Percentiles rank a stretch among this genome's conserved stretches.
These are phyloP conservation scores for Euura lappo DNA, from an alignment of 1,140 invertebrate genomes.

Conservation along the genomic window DNA sequence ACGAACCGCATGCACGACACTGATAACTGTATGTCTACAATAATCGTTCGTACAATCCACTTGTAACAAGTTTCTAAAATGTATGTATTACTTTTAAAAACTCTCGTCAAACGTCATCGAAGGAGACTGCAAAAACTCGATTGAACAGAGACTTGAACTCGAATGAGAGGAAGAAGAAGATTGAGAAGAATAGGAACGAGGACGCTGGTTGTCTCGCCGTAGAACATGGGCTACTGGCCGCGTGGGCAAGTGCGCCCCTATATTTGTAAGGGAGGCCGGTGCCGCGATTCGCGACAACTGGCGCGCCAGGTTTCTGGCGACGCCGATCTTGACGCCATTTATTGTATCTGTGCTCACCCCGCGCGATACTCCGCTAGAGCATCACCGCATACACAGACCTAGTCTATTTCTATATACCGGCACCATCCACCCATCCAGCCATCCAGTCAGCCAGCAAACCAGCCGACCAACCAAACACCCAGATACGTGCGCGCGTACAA, in stretches of 20 bases:
- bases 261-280: slow-evolving; percentile 40
- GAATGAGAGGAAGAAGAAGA: background rate
- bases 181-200: background rate
- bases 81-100: no score
- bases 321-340: slow-evolving; percentile 49
- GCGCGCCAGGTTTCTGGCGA: slow-evolving; percentile 44
- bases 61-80: no score
- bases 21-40: no score
- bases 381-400: no score
- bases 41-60: no score
- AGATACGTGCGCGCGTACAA: background rate
- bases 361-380: background rate
- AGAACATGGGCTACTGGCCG: slow-evolving; percentile 1
- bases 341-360: slow-evolving; percentile 28
- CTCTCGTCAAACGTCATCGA: no score
- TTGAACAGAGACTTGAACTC: no score
- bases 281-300: slow-evolving; percentile 43
- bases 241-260: slow-evolving; percentile 23
- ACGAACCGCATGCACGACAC: no score
- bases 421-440: no score
- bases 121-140: no score
- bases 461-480: background rate
- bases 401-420: no score
- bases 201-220: background rate
- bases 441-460: no score